phyloP scores from a whole-genome alignment of 1,140 invertebrate genomes.

The Aphaenogaster rudis region DNA sequence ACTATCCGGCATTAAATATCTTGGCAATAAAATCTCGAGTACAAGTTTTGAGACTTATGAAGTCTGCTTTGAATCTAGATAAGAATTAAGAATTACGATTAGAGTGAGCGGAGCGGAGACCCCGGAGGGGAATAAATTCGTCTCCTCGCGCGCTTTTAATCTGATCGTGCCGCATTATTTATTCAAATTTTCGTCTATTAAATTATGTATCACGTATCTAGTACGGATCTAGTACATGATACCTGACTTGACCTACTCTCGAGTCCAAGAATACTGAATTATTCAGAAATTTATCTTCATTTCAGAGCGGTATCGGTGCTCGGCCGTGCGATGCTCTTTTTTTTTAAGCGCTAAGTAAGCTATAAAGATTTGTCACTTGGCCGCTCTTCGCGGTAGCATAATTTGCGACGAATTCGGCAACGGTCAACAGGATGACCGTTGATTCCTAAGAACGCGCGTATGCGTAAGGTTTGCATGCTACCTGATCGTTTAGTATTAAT shows the following conservation, averaged over 20 bases:
- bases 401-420: neutral
- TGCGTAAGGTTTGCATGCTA: slow-evolving; percentile 76
- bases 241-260: neutral
- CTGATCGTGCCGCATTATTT: slow-evolving; percentile 3
- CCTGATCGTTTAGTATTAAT: slow-evolving; percentile 81
- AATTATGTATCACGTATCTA: slow-evolving; percentile 3
- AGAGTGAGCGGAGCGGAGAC: neutral
- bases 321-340: neutral
- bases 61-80: slow-evolving; percentile 4
- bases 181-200: slow-evolving; percentile 16
- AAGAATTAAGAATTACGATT: neutral
- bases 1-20: slow-evolving; percentile 23
- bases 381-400: neutral
- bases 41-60: neutral
- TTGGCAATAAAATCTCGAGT: neutral
- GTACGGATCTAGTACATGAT: neutral
- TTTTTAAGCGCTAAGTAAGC: neutral
- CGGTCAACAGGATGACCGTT: slow-evolving; percentile 21
- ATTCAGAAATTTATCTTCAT: neutral
- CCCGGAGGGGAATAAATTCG: neutral
- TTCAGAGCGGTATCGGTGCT: neutral
- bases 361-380: neutral
- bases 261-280: slow-evolving; percentile 7
- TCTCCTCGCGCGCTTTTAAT: neutral
- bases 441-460: slow-evolving; percentile 4